Evolutionary conservation across 92 coral and sea anemone species (phyloP).

Genomic region (Isaurus tuberculatus): DNA sequence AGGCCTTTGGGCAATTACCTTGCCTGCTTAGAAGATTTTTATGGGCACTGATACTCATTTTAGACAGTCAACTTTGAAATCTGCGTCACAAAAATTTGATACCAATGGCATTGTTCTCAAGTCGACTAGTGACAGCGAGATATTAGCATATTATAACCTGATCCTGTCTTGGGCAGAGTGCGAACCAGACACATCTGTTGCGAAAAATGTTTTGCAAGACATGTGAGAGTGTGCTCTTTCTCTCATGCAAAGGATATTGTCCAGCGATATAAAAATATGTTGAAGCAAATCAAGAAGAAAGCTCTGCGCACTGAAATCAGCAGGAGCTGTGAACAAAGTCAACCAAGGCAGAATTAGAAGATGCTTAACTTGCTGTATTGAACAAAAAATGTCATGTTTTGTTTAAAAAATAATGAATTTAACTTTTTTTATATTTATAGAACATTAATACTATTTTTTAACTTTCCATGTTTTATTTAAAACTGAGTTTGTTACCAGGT

Average conservation of each 20-base stretch:
- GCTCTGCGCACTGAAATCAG: constrained; percentile 66
- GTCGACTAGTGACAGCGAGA: constrained; percentile 49
- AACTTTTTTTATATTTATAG: constrained; percentile 12
- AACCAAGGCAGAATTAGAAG: constrained; percentile 61
- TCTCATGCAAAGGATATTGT: no score
- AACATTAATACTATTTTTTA: background rate
- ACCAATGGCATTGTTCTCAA: constrained; percentile 40
- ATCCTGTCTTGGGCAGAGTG: constrained; percentile 52
- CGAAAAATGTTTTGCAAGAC: constrained; percentile 56
- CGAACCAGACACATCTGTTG: constrained; percentile 47
- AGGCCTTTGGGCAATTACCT: constrained; percentile 55
- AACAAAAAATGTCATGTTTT: constrained; percentile 17
- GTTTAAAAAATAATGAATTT: background rate
- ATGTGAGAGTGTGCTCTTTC: constrained; percentile 5
- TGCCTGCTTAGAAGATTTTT: constrained; percentile 36
- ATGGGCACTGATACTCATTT: constrained; percentile 47
- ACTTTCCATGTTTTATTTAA: constrained; percentile 21
- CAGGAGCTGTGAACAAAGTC: constrained; percentile 58
- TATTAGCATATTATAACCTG: constrained; percentile 47
- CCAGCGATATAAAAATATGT: constrained; percentile 51
- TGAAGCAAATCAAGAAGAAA: constrained; percentile 56
- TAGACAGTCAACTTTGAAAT: constrained; percentile 48
- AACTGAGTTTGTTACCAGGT: constrained; percentile 9
- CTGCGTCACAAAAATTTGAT: constrained; percentile 49
- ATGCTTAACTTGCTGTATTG: constrained; percentile 9